Conservation (phyloP, 2,113 vertebrate species). For the Casuarius casuarius region DNA sequence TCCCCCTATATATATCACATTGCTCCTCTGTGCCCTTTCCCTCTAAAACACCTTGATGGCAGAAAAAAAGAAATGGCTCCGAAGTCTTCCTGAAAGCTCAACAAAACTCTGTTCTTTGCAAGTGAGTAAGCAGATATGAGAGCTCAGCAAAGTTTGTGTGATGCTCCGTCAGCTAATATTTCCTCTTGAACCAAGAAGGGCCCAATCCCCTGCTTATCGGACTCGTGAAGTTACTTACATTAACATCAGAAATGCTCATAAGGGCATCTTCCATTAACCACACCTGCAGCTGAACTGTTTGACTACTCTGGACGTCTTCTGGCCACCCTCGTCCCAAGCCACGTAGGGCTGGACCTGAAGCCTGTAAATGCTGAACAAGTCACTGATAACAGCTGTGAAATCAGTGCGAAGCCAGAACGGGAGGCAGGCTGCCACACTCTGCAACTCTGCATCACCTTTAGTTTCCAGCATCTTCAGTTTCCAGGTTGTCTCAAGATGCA, state of each 20-base stretch:
- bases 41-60: slow-evolving; percentile 37
- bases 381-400: neutral
- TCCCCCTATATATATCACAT: slow-evolving; percentile 12
- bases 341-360: accelerated
- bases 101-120: slow-evolving; percentile 6
- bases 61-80: neutral
- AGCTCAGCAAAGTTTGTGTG: neutral
- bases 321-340: neutral
- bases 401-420: neutral
- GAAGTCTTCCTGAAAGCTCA: slow-evolving; percentile 8
- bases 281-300: neutral
- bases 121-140: neutral
- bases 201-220: neutral
- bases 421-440: neutral
- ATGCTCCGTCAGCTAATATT: neutral
- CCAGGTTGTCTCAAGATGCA: neutral
- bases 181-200: neutral
- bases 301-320: neutral
- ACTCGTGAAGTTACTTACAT: neutral
- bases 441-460: neutral
- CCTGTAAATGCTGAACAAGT: neutral
- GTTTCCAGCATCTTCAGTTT: neutral
- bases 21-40: slow-evolving; percentile 24
- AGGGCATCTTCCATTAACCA: neutral
- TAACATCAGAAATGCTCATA: neutral